A percentile compares a stretch with the other conserved stretches of the same genome.
These are phyloP conservation scores for Sebastes aleutianus DNA, from an alignment of 2,797 vertebrate genomes.

Conservation along the genomic window DNA sequence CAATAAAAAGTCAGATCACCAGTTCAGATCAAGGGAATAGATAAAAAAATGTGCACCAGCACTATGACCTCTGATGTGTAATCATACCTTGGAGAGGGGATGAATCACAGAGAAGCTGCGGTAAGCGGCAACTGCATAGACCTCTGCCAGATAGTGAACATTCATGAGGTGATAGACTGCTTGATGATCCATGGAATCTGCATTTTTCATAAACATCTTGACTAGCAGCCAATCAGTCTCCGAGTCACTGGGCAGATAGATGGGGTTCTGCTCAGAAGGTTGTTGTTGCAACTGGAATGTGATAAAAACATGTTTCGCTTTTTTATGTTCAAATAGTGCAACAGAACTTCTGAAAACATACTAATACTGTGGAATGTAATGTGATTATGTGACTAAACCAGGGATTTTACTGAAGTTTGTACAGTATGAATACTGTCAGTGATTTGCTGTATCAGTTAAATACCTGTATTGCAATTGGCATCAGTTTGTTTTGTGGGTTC, in stretches of 20 bases:
- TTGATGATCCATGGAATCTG: constrained; percentile 70
- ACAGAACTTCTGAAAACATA: not conserved
- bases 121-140: constrained; percentile 70
- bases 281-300: constrained; percentile 75
- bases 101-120: constrained; percentile 79
- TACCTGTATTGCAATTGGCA: constrained; percentile 72
- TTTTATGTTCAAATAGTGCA: not conserved
- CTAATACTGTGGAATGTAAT: not conserved
- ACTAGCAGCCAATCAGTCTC: constrained; percentile 83
- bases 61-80: not conserved
- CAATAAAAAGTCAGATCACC: not conserved
- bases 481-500: constrained; percentile 60
- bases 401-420: too few species aligned
- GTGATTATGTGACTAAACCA: not conserved
- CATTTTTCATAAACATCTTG: constrained; percentile 80
- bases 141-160: constrained; percentile 78
- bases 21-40: not conserved
- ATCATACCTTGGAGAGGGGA: constrained; percentile 81
- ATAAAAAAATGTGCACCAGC: not conserved
- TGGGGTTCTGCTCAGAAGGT: constrained; percentile 75
- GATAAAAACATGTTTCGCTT: not conserved
- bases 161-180: constrained; percentile 72
- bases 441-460: not conserved
- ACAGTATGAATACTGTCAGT: not conserved
- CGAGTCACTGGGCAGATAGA: constrained; percentile 80